Percentiles rank a stretch among this genome's conserved stretches.
Conservation (phyloP, 2,113 vertebrate species). For the Cyrtonyx montezumae region DNA sequence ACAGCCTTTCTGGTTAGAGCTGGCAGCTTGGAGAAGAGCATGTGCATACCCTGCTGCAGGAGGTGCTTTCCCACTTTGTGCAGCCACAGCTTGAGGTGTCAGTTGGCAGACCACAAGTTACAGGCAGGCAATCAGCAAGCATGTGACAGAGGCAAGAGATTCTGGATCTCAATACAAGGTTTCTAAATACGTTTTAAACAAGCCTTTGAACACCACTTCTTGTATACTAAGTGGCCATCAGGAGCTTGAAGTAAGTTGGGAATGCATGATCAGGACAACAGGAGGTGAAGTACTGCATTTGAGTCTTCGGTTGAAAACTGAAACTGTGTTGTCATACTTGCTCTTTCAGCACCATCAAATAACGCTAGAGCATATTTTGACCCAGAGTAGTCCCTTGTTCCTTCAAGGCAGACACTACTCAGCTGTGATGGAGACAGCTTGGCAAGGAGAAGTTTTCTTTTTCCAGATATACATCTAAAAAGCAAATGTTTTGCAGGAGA, state of each 20-base stretch:
- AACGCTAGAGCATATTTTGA: background rate
- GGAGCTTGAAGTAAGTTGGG: background rate
- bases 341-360: slow-evolving; percentile 33
- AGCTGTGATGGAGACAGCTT: background rate
- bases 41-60: background rate
- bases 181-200: background rate
- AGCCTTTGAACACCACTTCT: background rate
- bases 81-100: background rate
- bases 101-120: background rate
- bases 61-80: too few relatives aligned
- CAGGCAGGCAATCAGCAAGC: background rate
- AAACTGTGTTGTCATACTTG: slow-evolving; percentile 8
- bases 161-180: background rate
- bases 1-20: background rate
- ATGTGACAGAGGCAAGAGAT: background rate
- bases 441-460: background rate
- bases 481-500: background rate
- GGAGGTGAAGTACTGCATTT: background rate
- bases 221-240: background rate
- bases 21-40: background rate
- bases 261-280: background rate
- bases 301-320: slow-evolving; percentile 4
- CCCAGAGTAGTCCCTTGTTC: background rate
- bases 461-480: background rate
- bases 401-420: background rate